A percentile compares a stretch with the other conserved stretches of the same genome.
These are phyloP conservation scores for Drosophila fungiperda DNA, from an alignment of 2,888 invertebrate species.

Conservation along the genomic window DNA sequence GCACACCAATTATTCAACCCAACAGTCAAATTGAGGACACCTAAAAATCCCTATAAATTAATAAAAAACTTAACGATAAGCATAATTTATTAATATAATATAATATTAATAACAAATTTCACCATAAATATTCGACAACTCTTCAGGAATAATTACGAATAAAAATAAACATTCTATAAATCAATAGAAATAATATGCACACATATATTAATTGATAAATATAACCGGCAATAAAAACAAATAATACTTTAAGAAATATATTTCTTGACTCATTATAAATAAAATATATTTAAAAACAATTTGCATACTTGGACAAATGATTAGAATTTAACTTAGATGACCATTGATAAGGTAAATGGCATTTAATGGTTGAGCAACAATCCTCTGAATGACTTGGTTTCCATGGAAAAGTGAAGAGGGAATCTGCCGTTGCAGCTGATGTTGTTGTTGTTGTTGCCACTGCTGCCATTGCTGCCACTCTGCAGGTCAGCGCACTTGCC, in stretches of 20 bases:
- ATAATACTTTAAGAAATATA: neutral
- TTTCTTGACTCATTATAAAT: neutral
- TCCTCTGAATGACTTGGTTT: conserved; percentile 39
- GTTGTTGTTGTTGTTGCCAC: neutral
- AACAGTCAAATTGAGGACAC: too few relatives aligned
- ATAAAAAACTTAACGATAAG: too few relatives aligned
- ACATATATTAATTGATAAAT: too few relatives aligned
- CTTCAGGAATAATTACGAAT: neutral
- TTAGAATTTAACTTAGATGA: neutral
- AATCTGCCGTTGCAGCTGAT: neutral
- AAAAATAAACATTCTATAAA: too few relatives aligned
- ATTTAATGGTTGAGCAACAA: conserved; percentile 4
- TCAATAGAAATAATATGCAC: too few relatives aligned
- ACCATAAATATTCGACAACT: too few relatives aligned
- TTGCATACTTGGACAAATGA: neutral
- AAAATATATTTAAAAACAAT: neutral
- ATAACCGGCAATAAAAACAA: too few relatives aligned
- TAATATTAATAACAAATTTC: too few relatives aligned
- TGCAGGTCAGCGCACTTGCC: conserved; percentile 61
- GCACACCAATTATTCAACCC: too few relatives aligned
- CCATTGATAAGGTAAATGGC: neutral
- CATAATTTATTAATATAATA: too few relatives aligned
- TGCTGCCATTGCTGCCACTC: conserved; percentile 36
- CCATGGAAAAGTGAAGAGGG: conserved; percentile 13
- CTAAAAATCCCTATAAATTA: too few relatives aligned